Conservation (phyloP, 2,888 invertebrate species). For the Philhelius pedissequus region DNA sequence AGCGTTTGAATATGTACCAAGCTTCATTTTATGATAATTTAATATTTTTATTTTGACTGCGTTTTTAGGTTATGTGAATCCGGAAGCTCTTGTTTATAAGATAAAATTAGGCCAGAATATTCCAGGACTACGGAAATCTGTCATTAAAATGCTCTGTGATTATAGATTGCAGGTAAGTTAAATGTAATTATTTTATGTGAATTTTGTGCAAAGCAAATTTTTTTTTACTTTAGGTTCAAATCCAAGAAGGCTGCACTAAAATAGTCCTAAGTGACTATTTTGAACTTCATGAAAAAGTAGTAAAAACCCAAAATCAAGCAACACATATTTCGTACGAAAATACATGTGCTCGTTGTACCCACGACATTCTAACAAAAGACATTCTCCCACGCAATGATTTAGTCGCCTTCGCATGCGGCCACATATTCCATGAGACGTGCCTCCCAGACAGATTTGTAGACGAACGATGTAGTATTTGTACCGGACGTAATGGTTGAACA, state of each 20-base stretch:
- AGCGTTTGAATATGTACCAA: too few relatives aligned
- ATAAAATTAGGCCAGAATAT: constrained; percentile 92
- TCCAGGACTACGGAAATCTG: constrained; percentile 91
- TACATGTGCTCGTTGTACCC: constrained; percentile 89
- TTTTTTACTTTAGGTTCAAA: constrained; percentile 86
- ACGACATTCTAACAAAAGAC: constrained; percentile 87
- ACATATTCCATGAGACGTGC: constrained; percentile 93
- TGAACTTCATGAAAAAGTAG: constrained; percentile 89
- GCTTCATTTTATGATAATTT: not conserved
- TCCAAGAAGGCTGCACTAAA: constrained; percentile 93
- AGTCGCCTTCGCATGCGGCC: constrained; percentile 92
- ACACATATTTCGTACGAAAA: constrained; percentile 85
- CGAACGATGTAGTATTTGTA: constrained; percentile 72
- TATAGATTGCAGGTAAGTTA: constrained; percentile 89
- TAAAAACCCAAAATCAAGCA: constrained; percentile 88
- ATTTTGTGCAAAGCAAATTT: too few relatives aligned
- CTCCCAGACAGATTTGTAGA: constrained; percentile 79
- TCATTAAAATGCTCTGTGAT: constrained; percentile 97
- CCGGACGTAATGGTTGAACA: constrained; percentile 30
- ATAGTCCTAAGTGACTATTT: constrained; percentile 95
- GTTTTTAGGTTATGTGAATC: constrained; percentile 88
- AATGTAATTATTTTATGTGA: not conserved
- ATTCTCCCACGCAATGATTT: constrained; percentile 85
- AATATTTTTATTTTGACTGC: too few relatives aligned
- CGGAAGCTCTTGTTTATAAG: constrained; percentile 90